Evolutionary conservation across 2,888 invertebrate genomes (phyloP), one percentile per base, ranked within the genome.

Genomic region (Hypolimnas misippus): DNA sequence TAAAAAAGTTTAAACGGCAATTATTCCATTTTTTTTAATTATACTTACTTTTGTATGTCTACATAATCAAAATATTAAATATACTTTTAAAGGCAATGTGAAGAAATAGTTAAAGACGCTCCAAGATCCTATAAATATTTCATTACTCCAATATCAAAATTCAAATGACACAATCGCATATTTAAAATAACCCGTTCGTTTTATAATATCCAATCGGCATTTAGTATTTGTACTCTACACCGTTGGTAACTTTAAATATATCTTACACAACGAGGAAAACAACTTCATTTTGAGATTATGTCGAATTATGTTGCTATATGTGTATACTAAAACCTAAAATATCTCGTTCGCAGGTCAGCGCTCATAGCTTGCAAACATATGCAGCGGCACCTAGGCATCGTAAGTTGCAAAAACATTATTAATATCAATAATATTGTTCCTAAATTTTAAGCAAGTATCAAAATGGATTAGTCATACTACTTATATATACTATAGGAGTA

Each of bases 281-380:
- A 3, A 17, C 12, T 3, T 6, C 10, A 21, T 21, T 12, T 46
- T 46, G 3, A 46, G 10, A 44, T 14, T n/a, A n/a, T n/a, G n/a
- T n/a, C 12, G 5, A 10, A 21, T 21, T 21, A n/a, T n/a, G 14
- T 49, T 8, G n/a, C 3, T 35, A 16, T 35, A 57, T 29, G 25
- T 40, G 10, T 16, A 51, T 17, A 35, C 12, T 38, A 38, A 38
- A n/a, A 25, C 16, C n/a, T 35, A 31, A 3, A 40, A 16, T 49
- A 21, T 49, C 40, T 31, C 51, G 19, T 49, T 46, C 33, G 17
- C 66, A 73, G 73, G 51, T 70, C 62, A 65, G 65, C 17, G 49
- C 61, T 7, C 58, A 56, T 29, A 63, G 51, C 33, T 21, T 68
- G 12, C 63, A 67, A 0, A 46, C 58, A 5, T 40, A 46, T 10